These are phyloP conservation scores for Limnephilus lunatus DNA, from an alignment of 2,888 invertebrate genomes.

Conservation along the genomic window DNA sequence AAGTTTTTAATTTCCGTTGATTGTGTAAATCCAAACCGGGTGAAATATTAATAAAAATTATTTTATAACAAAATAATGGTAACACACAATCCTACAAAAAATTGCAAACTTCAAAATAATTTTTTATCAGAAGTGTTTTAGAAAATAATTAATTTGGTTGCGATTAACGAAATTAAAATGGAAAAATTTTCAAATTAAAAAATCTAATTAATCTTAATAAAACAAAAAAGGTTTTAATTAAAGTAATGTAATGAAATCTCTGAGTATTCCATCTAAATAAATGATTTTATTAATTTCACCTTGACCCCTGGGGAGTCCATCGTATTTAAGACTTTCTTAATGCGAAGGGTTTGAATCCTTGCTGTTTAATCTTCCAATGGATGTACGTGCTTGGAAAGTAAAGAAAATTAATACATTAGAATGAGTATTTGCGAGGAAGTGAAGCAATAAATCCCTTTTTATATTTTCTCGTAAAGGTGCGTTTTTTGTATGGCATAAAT, in stretches of 20 bases:
- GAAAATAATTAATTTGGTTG: not conserved
- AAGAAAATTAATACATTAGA: not conserved
- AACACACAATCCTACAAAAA: too few relatives aligned
- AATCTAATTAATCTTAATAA: not conserved
- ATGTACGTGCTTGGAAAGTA: not conserved
- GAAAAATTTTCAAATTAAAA: not conserved
- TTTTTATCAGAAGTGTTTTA: not conserved
- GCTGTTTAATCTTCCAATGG: not conserved
- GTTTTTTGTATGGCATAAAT: not conserved
- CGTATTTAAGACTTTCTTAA: conserved; percentile 10
- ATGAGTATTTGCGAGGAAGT: not conserved
- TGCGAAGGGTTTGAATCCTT: not conserved
- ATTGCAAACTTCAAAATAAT: too few relatives aligned
- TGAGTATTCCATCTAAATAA: not conserved
- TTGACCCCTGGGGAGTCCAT: conserved; percentile 1
- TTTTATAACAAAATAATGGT: too few relatives aligned
- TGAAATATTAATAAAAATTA: too few relatives aligned
- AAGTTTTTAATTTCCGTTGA: not conserved
- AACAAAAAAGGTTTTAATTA: not conserved
- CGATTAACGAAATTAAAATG: not conserved
- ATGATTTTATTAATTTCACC: not conserved
- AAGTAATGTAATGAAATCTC: not conserved
- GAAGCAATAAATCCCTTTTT: not conserved
- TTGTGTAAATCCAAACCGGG: not conserved
- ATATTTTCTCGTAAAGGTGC: not conserved